Evolutionary conservation across 2,888 invertebrate species (phyloP).

Genomic region (Drosophila neoperkinsi): DNA sequence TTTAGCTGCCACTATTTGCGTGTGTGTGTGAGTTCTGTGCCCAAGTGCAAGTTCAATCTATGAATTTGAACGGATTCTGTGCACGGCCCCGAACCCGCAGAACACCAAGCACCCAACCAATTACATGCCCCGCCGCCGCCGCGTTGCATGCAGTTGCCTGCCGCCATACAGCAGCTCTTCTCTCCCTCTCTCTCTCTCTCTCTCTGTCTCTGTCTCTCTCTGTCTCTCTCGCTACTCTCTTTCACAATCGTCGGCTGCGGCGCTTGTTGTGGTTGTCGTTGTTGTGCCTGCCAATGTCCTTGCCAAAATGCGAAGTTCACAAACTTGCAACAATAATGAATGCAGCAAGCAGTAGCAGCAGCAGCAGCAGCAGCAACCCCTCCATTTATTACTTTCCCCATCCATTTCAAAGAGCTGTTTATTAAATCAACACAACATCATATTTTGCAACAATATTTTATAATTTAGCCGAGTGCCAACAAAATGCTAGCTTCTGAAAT

Average conservation of each 20-base stretch:
- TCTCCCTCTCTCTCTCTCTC: background rate
- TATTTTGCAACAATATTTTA: background rate
- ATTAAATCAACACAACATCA: background rate
- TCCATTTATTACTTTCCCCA: background rate
- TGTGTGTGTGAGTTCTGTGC: conserved; percentile 53
- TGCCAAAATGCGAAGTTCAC: conserved; percentile 70
- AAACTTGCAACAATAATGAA: conserved; percentile 21
- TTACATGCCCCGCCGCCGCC: background rate
- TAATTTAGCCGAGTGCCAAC: background rate
- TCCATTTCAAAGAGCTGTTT: background rate
- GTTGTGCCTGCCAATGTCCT: conserved; percentile 52
- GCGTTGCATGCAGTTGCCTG: background rate
- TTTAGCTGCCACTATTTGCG: background rate
- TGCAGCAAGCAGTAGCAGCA: background rate
- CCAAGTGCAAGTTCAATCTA: conserved; percentile 84
- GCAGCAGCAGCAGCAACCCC: background rate
- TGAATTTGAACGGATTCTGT: conserved; percentile 79
- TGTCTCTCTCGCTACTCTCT: conserved; percentile 1
- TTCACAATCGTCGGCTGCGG: background rate
- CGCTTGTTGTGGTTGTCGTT: conserved; percentile 6
- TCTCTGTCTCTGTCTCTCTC: background rate
- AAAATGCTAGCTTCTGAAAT: background rate
- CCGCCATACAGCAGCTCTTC: background rate
- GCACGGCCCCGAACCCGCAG: conserved; percentile 72
- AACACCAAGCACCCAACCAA: conserved; percentile 7